Percentiles rank a stretch among this genome's conserved stretches.
Conservation (phyloP, 53 echinoderm and acorn worm genomes). For the Luidia sarsii region DNA sequence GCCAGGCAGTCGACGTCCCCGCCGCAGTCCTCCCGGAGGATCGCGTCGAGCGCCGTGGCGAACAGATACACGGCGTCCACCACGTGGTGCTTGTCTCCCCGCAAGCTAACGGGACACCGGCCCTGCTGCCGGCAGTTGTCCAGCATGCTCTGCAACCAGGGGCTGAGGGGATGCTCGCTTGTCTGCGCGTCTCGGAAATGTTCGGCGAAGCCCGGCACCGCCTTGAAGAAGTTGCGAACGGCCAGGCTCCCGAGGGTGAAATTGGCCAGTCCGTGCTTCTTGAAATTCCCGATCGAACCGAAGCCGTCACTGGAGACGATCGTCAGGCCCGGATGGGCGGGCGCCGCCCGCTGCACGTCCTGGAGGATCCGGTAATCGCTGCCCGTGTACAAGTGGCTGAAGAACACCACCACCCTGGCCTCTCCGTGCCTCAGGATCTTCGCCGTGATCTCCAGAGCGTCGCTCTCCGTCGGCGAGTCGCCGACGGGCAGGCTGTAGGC, state of each 20-base stretch:
- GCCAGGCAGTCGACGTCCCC: neutral
- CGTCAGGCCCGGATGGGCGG: conserved; percentile 3
- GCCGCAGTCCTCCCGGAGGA: conserved; percentile 50
- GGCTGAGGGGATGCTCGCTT: neutral
- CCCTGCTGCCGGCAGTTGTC: neutral
- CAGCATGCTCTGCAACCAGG: conserved; percentile 4
- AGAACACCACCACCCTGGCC: conserved; percentile 26
- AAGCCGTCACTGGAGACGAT: conserved; percentile 23
- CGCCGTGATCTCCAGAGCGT: conserved; percentile 24
- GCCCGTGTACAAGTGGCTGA: neutral
- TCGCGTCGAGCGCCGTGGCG: conserved; percentile 33
- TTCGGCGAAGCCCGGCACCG: conserved; percentile 31
- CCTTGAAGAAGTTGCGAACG: neutral
- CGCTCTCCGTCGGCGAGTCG: conserved; percentile 6
- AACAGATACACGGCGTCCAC: conserved; percentile 47
- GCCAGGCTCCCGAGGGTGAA: conserved; percentile 1
- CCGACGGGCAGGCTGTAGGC: conserved; percentile 29
- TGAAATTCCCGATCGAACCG: neutral
- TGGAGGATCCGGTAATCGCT: neutral
- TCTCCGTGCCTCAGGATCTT: conserved; percentile 1
- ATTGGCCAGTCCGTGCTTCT: conserved; percentile 1
- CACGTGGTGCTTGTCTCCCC: neutral
- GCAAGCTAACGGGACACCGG: neutral
- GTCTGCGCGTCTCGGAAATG: neutral
- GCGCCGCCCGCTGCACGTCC: neutral